Base-by-base conservation (phyloP, 2,888 invertebrate species). In the Julus scandinavius region DNA sequence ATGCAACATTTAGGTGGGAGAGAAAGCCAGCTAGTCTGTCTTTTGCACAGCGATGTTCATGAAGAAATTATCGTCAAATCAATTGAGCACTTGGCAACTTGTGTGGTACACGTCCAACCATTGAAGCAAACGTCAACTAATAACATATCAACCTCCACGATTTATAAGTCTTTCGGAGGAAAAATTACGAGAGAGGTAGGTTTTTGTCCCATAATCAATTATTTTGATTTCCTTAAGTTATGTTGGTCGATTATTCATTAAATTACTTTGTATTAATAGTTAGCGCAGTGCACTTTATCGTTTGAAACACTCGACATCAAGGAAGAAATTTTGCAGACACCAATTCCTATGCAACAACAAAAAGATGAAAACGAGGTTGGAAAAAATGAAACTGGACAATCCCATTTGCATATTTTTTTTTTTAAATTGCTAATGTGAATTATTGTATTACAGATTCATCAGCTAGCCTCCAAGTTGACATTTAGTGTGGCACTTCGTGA, bases 1-100 rank as follows among this genome's bases (percentile, higher is more conserved):
- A 83, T 83, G 4, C 4, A 72, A 72, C 29, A 20, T 72, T 40
- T 17, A 84, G 84, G 84, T 84, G 84, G 84, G 15, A 41, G 49
- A 49, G 50, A 29, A 49, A 86, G 86, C 50, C 87, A 87, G 80
- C 20, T 87, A 7, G 50, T 87, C 41, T 80, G 80, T 20, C 83
- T 87, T 41, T 49, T 87, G 49, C 87, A 87, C 84, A 38, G 9
- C 45, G 87, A 87, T 80, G 80, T 80, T 15, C 80, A 87, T n/a
- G 80, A 87, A 80, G 80, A 87, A 58, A 63, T 54, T 41, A 20
- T 49, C 2, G 41, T 80, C 9, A 80, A 38, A 87, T 20, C 80
- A 2, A 87, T 87, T 45, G 87, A 87, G 20, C 45, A 80, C 29
- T 83, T 87, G 72, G 58, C 87, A 29, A 40, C 13, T 49, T 40